phyloP scores from a whole-genome alignment of 2,113 vertebrate genomes.

The Pardalotus punctatus region DNA sequence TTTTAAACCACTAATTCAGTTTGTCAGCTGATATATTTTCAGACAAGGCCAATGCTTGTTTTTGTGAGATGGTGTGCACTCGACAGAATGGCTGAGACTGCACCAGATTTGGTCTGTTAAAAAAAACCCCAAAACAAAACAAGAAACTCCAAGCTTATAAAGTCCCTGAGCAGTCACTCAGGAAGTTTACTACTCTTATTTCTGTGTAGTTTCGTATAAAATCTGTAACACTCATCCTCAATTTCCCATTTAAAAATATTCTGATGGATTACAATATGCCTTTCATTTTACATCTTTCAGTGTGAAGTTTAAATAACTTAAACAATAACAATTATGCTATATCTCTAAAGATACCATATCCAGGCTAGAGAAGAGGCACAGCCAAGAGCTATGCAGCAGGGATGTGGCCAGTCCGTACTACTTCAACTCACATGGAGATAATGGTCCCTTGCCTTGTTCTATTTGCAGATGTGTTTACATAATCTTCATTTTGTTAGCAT shows the following conservation, averaged over 20 bases:
- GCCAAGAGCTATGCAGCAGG: not conserved
- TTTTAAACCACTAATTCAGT: not conserved
- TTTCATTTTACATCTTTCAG: not conserved
- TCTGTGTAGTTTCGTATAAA: not conserved
- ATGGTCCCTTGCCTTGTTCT: not conserved
- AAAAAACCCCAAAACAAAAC: no score
- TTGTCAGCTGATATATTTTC: not conserved
- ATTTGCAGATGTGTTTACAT: not conserved
- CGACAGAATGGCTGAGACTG: not conserved
- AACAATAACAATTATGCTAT: not conserved
- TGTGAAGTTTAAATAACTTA: not conserved
- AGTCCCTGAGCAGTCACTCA: not conserved
- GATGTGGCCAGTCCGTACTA: not conserved
- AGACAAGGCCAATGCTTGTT: not conserved
- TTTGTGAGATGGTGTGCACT: no score
- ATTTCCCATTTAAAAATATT: not conserved
- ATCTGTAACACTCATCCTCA: fast-evolving
- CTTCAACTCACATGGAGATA: not conserved
- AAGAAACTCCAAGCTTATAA: no score
- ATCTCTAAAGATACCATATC: not conserved
- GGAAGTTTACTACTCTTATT: not conserved
- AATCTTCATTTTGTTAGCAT: not conserved
- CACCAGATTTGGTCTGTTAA: not conserved
- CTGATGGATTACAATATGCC: not conserved
- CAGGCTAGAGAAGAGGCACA: not conserved